Evolutionary conservation across 2,113 vertebrate species (phyloP), one percentile per base, ranked within the genome.

Genomic region (Brevimyrus niger): DNA sequence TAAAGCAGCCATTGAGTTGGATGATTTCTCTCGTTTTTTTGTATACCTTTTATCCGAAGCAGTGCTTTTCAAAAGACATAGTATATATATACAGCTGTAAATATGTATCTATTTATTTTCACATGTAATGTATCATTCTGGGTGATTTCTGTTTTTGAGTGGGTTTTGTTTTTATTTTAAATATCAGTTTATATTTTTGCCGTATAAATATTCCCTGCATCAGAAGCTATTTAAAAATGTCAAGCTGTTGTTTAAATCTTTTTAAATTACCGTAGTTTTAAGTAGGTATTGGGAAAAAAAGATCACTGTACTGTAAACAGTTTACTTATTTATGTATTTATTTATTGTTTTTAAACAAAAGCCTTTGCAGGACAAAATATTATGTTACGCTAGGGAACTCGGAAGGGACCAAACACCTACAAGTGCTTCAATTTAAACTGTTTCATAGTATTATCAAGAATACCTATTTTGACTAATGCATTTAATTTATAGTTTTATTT

Each of bases 1-100:
- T 89, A 93, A 94, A 93, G 86, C 88, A 94, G 90, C 93, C 90
- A 91, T 93, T 53, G 91, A 92, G 92, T 91, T 93, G 93, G 94
- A 94, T 93, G 93, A 92, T 92, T 92, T 91, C 82, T 55, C 93
- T 87, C 93, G 93, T 91, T 96, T 91, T 96, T 96, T 96, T 96
- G 93, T 96, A 95, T 94, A 94, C 88, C 55, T 87, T 94, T 91
- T 92, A 88, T 86, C 47, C 94, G 94, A 44, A 93, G 93, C 94
- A 92, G 93, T 93, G 94, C 95, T 96, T 96, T 96, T 95, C 91
- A 94, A 91, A 94, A 92, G 90, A 92, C 92, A 88, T 92, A 94
- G 55, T 69, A 69, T 69, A 95, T 69, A 95, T 88, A 80, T 35
- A 69, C n/a, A 6, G 65, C 76, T 89, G 88, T 89, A 50, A 82